Evolutionary conservation across 2,113 vertebrate genomes (phyloP).

Genomic region (Enhydra lutris): DNA sequence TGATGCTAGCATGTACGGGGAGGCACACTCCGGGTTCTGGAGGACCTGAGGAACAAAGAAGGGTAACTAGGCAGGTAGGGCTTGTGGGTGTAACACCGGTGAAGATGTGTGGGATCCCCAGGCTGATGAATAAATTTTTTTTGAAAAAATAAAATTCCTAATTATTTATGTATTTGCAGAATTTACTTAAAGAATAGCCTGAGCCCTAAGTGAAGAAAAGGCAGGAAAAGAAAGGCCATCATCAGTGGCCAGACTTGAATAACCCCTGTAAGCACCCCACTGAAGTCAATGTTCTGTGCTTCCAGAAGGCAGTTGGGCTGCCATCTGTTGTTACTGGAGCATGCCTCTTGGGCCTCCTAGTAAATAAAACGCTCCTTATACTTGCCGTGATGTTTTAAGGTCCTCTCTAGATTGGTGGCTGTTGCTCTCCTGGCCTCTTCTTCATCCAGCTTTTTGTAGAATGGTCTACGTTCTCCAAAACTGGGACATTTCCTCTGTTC

Average conservation of each 20-base stretch:
- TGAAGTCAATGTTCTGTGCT: neutral
- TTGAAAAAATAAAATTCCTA: neutral
- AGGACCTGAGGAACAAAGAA: slow-evolving; percentile 53
- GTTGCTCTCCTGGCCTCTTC: neutral
- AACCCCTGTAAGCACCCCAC: neutral
- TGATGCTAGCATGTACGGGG: neutral
- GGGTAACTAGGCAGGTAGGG: neutral
- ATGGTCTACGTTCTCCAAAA: neutral
- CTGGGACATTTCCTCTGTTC: neutral
- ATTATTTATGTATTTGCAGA: neutral
- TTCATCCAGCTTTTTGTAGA: neutral
- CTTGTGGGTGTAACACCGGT: neutral
- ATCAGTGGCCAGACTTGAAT: neutral
- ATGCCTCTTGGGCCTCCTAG: neutral
- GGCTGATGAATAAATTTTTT: neutral
- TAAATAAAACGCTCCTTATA: neutral
- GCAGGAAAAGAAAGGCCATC: neutral
- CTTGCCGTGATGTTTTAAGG: neutral
- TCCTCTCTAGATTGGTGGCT: neutral
- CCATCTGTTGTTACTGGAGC: neutral
- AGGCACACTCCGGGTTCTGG: neutral
- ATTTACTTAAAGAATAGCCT: neutral
- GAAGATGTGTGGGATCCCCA: neutral
- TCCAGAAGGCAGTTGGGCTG: neutral
- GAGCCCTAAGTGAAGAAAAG: neutral